Percentiles rank a stretch among this genome's conserved stretches.
Evolutionary conservation across 2,797 vertebrate species (phyloP).

Genomic region (Pelochelys cantorii): DNA sequence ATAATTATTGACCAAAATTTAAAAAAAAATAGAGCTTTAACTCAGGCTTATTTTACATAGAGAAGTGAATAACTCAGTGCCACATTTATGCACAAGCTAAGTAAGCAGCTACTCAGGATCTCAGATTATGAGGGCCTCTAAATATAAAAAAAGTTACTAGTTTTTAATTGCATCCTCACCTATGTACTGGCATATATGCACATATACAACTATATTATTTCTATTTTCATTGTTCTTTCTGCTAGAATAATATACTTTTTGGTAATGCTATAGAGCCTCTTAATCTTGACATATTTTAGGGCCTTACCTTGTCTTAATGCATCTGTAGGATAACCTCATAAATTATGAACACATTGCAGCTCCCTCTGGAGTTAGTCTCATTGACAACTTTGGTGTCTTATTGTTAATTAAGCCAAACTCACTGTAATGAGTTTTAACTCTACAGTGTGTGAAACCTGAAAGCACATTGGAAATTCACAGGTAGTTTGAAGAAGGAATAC

Average conservation of each 20-base stretch:
- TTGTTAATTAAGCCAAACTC: background rate
- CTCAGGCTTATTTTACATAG: background rate
- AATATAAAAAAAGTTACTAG: too few species aligned
- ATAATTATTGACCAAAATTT: background rate
- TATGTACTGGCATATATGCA: too few species aligned
- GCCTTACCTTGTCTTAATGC: too few species aligned
- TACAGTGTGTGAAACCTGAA: background rate
- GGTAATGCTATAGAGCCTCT: too few species aligned
- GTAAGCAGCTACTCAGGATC: too few species aligned
- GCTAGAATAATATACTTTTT: too few species aligned
- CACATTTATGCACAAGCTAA: too few species aligned
- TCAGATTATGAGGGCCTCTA: too few species aligned
- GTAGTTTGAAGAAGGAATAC: background rate
- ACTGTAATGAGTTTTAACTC: rapidly evolving
- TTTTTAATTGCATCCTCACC: too few species aligned
- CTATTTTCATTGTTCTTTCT: too few species aligned
- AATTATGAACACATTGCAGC: background rate
- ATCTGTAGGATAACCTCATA: background rate
- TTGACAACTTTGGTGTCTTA: background rate
- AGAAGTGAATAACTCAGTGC: background rate
- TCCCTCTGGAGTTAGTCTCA: rapidly evolving
- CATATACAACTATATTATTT: too few species aligned
- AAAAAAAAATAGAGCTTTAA: background rate
- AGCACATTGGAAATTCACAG: background rate
- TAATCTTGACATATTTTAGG: too few species aligned